These are phyloP conservation scores for Schizopygopsis malacanthus DNA, from an alignment of 2,797 vertebrate species.

Conservation along the genomic window DNA sequence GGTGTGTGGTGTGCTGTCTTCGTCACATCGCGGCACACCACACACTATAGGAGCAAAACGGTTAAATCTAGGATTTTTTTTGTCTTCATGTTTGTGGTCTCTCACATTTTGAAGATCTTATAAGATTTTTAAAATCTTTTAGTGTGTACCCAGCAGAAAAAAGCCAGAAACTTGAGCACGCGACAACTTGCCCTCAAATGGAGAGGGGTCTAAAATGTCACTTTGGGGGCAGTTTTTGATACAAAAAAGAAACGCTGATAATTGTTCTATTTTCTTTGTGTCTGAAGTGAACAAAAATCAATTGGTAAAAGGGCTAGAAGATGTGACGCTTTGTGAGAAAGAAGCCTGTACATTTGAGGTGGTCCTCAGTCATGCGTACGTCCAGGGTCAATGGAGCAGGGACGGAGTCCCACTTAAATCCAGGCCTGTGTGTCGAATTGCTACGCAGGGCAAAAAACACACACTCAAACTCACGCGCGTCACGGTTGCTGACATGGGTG, in stretches of 20 bases:
- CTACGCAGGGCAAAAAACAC: conserved; percentile 82
- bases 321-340: conserved; percentile 81
- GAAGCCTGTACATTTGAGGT: conserved; percentile 85
- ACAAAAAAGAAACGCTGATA: not conserved
- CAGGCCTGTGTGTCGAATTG: conserved; percentile 79
- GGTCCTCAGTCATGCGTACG: conserved; percentile 84
- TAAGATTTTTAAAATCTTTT: no score
- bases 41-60: no score
- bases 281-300: conserved; percentile 86
- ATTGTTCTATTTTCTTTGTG: not conserved
- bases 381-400: conserved; percentile 87
- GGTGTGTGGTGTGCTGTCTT: no score
- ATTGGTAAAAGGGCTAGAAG: conserved; percentile 84
- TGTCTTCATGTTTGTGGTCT: no score
- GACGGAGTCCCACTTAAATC: conserved; percentile 85
- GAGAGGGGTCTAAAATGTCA: not conserved
- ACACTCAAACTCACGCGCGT: conserved; percentile 81
- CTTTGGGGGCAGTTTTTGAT: not conserved
- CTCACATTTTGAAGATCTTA: no score
- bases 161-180: not conserved
- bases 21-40: no score
- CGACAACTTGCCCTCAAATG: not conserved
- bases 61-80: no score
- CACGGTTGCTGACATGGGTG: conserved; percentile 82
- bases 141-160: no score